Base-by-base conservation (phyloP, 1,140 invertebrate genomes). In the Diploscapter pachys region DNA sequence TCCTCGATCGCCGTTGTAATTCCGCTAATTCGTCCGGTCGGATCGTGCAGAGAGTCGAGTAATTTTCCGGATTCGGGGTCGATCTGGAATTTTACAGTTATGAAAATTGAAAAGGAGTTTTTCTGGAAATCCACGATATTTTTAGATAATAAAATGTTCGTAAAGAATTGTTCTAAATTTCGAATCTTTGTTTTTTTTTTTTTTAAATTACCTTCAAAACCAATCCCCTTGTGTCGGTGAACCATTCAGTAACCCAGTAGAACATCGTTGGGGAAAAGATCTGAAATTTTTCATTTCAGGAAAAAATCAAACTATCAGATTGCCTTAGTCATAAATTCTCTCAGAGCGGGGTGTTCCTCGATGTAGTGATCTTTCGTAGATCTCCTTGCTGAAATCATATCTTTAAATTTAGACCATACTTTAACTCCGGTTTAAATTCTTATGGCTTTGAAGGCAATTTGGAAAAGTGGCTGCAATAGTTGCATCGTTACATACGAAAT, bases 1-100 rank as follows among this genome's bases (percentile, higher is more conserved):
- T 71, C 70, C n/a, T 76, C 75, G 52, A 76, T 71, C 4, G 75
- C 75, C 31, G 55, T 71, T 4, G 75, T 67, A 55, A 76, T 49
- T 4, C 63, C 50, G 50, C 55, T 63, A 3, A 76, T 65, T 62
- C 57, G 66, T 56, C 75, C 75, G 8, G 75, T 72, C 51, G 63
- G 6, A 72, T 76, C 75, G 8, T 70, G 57, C n/a, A 63, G 57
- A 5, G 69, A 63, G 8, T 71, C 69, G 61, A 76, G 52, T 4
- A 76, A 72, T 50, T 76, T 61, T 63, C 74, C 68, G n/a, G 68
- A 73, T 65, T 71, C 74, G 2, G 62, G 52, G 9, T 55, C 6
- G 31, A 52, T 54, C 52, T 68, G n/a, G 5, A 8, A 11, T 52
- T 31, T 68, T 68, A 57, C 66, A 59, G 6, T 68, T 52, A 8